phyloP scores from a whole-genome alignment of 2,888 invertebrate genomes.

The Agrilus mali region DNA sequence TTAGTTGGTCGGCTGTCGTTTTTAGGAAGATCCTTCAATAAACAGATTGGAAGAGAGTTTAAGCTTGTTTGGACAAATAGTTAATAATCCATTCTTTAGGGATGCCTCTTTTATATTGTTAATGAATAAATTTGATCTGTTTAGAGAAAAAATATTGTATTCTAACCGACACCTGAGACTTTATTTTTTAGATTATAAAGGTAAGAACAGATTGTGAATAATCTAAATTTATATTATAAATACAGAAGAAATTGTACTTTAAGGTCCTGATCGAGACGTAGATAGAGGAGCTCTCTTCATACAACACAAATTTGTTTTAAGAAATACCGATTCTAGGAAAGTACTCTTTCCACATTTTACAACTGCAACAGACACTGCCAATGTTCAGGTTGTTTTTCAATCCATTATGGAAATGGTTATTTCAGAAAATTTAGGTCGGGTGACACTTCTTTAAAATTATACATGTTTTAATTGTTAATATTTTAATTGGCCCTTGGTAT shows the following conservation, averaged over 20 bases:
- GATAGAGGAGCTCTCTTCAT: constrained; percentile 49
- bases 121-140: constrained; percentile 52
- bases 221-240: constrained; percentile 1
- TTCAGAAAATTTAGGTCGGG: constrained; percentile 45
- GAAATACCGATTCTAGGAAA: constrained; percentile 42
- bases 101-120: constrained; percentile 50
- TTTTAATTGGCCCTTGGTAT: too few species aligned
- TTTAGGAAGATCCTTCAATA: constrained; percentile 45
- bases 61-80: constrained; percentile 49
- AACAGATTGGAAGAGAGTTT: constrained; percentile 52
- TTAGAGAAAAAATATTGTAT: constrained; percentile 49
- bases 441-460: constrained; percentile 35
- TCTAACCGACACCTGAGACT: constrained; percentile 46
- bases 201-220: constrained; percentile 19
- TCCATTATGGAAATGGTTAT: constrained; percentile 54
- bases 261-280: constrained; percentile 48
- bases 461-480: too few species aligned
- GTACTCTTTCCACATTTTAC: constrained; percentile 53
- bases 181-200: constrained; percentile 47
- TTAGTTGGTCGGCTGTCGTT: not conserved
- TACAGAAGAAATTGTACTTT: constrained; percentile 9
- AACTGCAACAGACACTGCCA: constrained; percentile 53
- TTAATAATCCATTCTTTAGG: constrained; percentile 50
- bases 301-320: constrained; percentile 45
- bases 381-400: constrained; percentile 52